Percentiles rank a stretch among this genome's conserved stretches.
Evolutionary conservation across 1,140 invertebrate genomes (phyloP).

Genomic region (Rhagoletis pomonella): DNA sequence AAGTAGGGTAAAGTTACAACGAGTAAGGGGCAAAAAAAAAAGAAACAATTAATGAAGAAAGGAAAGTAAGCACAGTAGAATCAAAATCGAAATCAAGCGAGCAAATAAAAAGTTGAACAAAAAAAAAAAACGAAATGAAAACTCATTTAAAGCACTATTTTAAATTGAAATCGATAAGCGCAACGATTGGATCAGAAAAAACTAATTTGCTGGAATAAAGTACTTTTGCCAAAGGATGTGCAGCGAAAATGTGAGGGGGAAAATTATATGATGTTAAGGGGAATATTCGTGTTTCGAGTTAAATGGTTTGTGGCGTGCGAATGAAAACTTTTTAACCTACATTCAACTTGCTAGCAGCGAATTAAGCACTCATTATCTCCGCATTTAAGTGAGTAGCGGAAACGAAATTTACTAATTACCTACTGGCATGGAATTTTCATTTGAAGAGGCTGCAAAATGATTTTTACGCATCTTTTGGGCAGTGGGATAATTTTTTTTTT

Average conservation of each 20-base stretch:
- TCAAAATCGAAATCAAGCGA: constrained; percentile 32
- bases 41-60: constrained; percentile 17
- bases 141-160: constrained; percentile 41
- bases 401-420: background rate
- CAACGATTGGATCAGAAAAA: background rate
- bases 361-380: background rate
- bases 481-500: too few species aligned
- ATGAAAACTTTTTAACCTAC: constrained; percentile 36
- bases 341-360: background rate
- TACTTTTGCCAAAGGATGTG: background rate
- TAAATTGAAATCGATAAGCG: constrained; percentile 43
- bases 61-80: constrained; percentile 9
- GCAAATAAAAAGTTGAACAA: background rate
- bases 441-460: too few species aligned
- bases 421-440: too few species aligned
- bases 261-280: background rate
- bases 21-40: background rate
- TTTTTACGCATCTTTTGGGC: too few species aligned
- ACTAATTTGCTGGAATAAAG: constrained; percentile 44
- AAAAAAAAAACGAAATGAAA: background rate
- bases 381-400: background rate
- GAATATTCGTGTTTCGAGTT: background rate
- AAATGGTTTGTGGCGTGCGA: constrained; percentile 19
- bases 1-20: background rate
- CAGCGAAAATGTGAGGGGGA: background rate